Conservation (phyloP, 30 jellyfish, hydroid and myxozoan genomes). For the Euphysa ruthae region DNA sequence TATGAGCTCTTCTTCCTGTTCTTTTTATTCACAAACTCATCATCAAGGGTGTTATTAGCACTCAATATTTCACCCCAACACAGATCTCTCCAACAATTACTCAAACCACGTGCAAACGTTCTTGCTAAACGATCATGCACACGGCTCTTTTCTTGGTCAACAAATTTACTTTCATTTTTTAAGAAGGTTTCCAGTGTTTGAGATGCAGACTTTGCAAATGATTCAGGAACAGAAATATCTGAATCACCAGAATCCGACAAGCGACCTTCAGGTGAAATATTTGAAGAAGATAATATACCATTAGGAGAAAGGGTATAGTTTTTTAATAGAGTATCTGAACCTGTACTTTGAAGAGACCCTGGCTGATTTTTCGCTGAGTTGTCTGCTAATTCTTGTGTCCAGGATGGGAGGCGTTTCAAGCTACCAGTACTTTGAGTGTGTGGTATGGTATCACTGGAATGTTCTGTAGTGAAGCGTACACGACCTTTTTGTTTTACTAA, state of each 20-base stretch:
- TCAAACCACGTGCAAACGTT: constrained; percentile 20
- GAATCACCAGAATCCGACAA: constrained; percentile 29
- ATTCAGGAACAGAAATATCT: constrained; percentile 13
- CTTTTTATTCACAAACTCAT: constrained; percentile 6
- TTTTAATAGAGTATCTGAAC: not conserved
- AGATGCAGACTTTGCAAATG: not conserved
- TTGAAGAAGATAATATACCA: not conserved
- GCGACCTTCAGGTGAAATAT: constrained; percentile 19
- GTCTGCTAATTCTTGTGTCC: constrained; percentile 7
- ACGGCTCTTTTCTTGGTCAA: not conserved
- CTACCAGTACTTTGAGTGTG: constrained; percentile 20
- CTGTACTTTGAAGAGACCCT: constrained; percentile 6
- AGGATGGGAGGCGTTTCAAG: constrained; percentile 11
- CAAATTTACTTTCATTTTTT: constrained; percentile 11
- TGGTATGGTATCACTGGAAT: not conserved
- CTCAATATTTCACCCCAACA: constrained; percentile 60
- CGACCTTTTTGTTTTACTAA: constrained; percentile 26
- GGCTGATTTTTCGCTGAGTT: not conserved
- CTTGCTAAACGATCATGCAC: constrained; percentile 6
- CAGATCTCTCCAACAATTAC: constrained; percentile 96
- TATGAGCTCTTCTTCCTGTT: constrained; percentile 1
- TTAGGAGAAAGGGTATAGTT: not conserved
- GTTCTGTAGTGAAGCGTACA: constrained; percentile 20
- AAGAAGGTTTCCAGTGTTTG: constrained; percentile 19
- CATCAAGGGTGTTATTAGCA: constrained; percentile 55